Evolutionary conservation across 2,113 vertebrate genomes (phyloP).

Genomic region (Myotis brandtii): DNA sequence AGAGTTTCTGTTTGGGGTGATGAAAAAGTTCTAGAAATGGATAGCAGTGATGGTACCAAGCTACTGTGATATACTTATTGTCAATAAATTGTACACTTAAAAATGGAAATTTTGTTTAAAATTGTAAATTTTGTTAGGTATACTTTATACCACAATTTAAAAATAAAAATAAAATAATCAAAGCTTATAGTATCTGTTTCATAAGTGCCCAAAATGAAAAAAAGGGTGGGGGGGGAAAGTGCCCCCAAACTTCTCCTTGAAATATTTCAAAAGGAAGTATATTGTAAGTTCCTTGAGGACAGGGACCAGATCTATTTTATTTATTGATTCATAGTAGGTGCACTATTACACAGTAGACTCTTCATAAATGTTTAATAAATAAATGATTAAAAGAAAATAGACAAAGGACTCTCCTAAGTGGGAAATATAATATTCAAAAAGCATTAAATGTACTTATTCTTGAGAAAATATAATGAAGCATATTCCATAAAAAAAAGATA

Average conservation of each 20-base stretch:
- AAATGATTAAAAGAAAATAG: not conserved
- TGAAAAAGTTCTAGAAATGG: not conserved
- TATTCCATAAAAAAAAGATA: not conserved
- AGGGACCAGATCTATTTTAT: not conserved
- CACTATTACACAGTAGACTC: not conserved
- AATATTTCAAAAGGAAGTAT: not conserved
- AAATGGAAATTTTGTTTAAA: not conserved
- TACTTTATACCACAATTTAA: not conserved
- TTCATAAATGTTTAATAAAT: not conserved
- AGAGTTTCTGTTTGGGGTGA: not conserved
- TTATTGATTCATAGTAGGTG: not conserved
- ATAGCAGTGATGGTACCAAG: not conserved
- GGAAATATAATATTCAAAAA: not conserved
- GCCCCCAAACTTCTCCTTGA: not conserved
- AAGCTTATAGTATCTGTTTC: not conserved
- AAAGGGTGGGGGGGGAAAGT: not conserved
- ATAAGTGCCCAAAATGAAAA: not conserved
- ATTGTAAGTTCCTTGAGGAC: constrained; percentile 14
- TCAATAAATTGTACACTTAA: not conserved
- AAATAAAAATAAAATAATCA: constrained; percentile 15
- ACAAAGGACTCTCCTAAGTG: not conserved
- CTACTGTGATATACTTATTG: not conserved
- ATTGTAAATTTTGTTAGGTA: not conserved
- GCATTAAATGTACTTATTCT: constrained; percentile 9
- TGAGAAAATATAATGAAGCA: not conserved